Conservation (phyloP, 2,113 vertebrate genomes). For the Irena cyanogastra region DNA sequence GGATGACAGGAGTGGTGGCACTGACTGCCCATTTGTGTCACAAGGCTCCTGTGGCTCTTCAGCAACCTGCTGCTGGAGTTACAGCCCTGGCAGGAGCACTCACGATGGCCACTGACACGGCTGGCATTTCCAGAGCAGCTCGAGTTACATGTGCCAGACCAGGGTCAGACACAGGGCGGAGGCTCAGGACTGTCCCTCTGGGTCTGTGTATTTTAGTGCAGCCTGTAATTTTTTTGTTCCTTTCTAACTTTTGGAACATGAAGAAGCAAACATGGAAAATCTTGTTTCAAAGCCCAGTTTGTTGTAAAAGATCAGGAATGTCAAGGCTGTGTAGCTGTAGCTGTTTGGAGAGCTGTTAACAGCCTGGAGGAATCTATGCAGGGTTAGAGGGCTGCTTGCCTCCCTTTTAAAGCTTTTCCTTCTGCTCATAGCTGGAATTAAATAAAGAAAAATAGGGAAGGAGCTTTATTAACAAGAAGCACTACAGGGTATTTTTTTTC, state of each 20-base stretch:
- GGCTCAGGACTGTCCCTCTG: not conserved
- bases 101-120: fast-evolving
- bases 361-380: not conserved
- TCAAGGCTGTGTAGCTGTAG: not conserved
- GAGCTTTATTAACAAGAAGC: not conserved
- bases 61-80: not conserved
- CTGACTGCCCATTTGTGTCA: not conserved
- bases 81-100: not conserved
- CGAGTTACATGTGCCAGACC: not conserved
- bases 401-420: not conserved
- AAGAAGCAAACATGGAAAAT: slow-evolving; percentile 15
- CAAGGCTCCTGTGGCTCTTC: not conserved
- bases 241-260: not conserved
- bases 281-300: slow-evolving; percentile 14
- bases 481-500: not conserved
- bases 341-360: not conserved
- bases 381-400: not conserved
- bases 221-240: slow-evolving; percentile 10
- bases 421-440: not conserved
- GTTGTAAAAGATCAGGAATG: slow-evolving; percentile 30
- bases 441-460: not conserved
- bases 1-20: not conserved
- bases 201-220: not conserved
- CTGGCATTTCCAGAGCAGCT: not conserved
- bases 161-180: not conserved